phyloP scores from a whole-genome alignment of 2,113 vertebrate genomes.

The Ceratotherium simum region DNA sequence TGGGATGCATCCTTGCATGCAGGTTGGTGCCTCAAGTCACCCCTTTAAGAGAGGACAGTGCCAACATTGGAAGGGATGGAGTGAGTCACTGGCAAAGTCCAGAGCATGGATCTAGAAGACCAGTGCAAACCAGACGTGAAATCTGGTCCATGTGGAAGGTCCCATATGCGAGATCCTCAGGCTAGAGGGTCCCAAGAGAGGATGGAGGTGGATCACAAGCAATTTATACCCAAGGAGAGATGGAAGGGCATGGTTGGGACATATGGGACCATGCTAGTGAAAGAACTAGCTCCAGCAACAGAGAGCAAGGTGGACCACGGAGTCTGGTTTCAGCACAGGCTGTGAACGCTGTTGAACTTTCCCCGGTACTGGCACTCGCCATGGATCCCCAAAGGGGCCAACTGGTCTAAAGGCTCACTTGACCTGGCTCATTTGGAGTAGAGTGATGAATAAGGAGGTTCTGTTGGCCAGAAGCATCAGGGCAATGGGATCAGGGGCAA shows the following conservation, averaged over 20 bases:
- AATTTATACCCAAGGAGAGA: background rate
- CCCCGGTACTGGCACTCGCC: accelerated
- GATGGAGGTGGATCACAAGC: too few relatives aligned
- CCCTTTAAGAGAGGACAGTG: too few relatives aligned
- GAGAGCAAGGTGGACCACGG: accelerated
- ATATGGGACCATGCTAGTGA: accelerated
- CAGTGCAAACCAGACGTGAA: background rate
- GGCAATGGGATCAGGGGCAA: accelerated
- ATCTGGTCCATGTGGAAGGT: background rate
- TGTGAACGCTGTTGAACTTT: accelerated
- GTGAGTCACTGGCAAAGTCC: accelerated
- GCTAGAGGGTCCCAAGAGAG: background rate
- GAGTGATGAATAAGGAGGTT: too few relatives aligned
- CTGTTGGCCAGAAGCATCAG: accelerated
- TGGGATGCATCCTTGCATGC: accelerated
- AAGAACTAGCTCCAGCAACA: too few relatives aligned
- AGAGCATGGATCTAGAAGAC: accelerated
- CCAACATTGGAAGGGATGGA: background rate
- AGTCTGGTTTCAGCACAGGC: too few relatives aligned
- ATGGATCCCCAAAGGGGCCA: accelerated
- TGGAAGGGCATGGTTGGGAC: too few relatives aligned
- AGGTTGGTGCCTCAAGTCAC: too few relatives aligned
- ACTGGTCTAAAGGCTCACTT: accelerated
- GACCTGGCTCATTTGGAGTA: background rate
- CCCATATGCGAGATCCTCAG: background rate